These are phyloP conservation scores for Plemyria rubiginata DNA, from an alignment of 2,888 invertebrate species.

Conservation along the genomic window DNA sequence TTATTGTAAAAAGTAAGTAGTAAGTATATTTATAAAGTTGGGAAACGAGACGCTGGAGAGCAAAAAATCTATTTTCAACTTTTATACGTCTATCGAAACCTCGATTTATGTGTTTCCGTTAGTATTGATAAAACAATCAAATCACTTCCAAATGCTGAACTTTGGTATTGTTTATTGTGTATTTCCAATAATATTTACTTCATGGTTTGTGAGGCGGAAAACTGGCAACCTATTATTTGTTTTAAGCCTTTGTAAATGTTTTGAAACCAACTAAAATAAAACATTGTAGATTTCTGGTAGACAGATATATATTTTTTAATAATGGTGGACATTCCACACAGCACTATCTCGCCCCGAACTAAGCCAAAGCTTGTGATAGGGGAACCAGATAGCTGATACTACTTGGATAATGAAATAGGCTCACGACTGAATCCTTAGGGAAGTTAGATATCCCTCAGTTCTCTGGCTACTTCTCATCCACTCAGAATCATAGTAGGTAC, in stretches of 20 bases:
- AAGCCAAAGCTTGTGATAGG: no score
- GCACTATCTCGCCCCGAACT: no score
- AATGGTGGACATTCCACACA: no score
- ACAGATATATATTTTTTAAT: no score
- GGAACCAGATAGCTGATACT: no score
- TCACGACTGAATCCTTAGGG: no score
- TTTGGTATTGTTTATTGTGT: slow-evolving; percentile 37
- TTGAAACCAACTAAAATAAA: neutral
- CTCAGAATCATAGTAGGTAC: no score
- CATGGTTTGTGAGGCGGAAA: slow-evolving; percentile 7
- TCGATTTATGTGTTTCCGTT: slow-evolving; percentile 52
- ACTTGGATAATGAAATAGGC: no score
- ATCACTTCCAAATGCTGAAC: slow-evolving; percentile 43
- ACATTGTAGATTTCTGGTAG: slow-evolving; percentile 3
- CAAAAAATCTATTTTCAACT: slow-evolving; percentile 58
- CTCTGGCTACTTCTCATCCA: no score
- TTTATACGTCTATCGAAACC: slow-evolving; percentile 51
- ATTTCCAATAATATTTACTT: slow-evolving; percentile 24
- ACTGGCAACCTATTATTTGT: slow-evolving; percentile 18
- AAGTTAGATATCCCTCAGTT: no score
- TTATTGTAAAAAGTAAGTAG: no score
- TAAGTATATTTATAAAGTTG: no score
- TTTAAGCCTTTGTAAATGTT: slow-evolving; percentile 18
- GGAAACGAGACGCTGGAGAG: slow-evolving; percentile 38
- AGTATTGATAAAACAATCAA: slow-evolving; percentile 47